These are phyloP conservation scores for Stenchaetothrips biformis DNA, from an alignment of 2,888 invertebrate genomes.

Conservation along the genomic window DNA sequence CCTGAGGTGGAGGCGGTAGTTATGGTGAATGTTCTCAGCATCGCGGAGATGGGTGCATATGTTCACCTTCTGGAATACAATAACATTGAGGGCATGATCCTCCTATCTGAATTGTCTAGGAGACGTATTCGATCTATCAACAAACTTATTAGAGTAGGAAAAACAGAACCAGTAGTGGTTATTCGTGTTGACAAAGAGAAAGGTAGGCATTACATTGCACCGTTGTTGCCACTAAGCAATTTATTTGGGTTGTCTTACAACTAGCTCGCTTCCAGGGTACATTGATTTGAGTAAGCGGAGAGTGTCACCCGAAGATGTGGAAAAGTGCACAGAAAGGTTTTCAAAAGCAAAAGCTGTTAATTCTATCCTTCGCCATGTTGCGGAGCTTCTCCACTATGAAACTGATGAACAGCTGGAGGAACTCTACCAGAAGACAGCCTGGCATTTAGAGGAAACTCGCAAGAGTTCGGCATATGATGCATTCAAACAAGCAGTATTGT, in stretches of 20 bases:
- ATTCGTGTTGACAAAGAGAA: conserved; percentile 99
- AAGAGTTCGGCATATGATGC: conserved; percentile 96
- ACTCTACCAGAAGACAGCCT: conserved; percentile 92
- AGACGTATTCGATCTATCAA: conserved; percentile 99
- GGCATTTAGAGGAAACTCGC: conserved; percentile 95
- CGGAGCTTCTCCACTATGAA: conserved; percentile 87
- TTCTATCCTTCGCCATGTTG: conserved; percentile 95
- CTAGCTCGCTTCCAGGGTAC: conserved; percentile 62
- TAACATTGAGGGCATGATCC: conserved; percentile 98
- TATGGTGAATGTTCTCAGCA: conserved; percentile 96
- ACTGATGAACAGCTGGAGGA: conserved; percentile 90
- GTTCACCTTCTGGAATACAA: conserved; percentile 97
- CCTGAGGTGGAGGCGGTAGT: conserved; percentile 99
- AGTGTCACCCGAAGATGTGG: conserved; percentile 96
- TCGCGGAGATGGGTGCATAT: conserved; percentile 99
- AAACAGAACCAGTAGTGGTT: conserved; percentile 98
- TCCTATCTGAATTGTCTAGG: conserved; percentile 94
- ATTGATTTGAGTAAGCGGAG: conserved; percentile 98
- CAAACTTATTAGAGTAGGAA: conserved; percentile 96
- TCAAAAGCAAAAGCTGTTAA: conserved; percentile 98
- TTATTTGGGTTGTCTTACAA: not conserved
- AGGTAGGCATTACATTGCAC: conserved; percentile 53
- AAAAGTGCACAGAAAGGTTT: conserved; percentile 96
- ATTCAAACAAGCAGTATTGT: conserved; percentile 97
- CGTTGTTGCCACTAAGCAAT: not conserved